phyloP scores from a whole-genome alignment of 2,888 invertebrate genomes.

The Malachius bipustulatus region DNA sequence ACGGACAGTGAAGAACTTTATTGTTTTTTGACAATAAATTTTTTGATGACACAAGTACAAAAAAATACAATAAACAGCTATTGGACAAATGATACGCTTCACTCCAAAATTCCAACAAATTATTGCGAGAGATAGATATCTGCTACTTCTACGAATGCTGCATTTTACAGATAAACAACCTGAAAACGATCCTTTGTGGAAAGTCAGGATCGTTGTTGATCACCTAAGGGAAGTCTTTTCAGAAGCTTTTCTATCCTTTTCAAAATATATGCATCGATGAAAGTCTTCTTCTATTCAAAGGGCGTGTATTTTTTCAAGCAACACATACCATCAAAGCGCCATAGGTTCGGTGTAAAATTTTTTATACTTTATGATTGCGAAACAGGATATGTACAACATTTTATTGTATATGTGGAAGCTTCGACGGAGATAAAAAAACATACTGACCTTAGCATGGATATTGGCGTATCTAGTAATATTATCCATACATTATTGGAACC shows the following conservation, averaged over 20 bases:
- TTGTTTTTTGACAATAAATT: too few species aligned
- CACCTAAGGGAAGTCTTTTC: conserved; percentile 8
- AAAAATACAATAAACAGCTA: too few species aligned
- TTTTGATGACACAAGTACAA: too few species aligned
- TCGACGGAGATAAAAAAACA: conserved; percentile 13
- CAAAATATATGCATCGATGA: conserved; percentile 15
- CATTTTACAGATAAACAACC: conserved; percentile 2
- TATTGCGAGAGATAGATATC: too few species aligned
- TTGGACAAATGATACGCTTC: too few species aligned
- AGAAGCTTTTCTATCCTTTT: conserved; percentile 9
- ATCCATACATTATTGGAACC: conserved; percentile 17
- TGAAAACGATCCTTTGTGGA: not conserved
- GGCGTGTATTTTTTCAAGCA: conserved; percentile 15
- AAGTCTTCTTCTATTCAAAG: conserved; percentile 15
- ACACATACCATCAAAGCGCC: conserved; percentile 14
- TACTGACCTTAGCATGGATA: conserved; percentile 5
- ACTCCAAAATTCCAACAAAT: too few species aligned
- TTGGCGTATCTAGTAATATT: conserved; percentile 18
- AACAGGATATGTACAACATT: conserved; percentile 20
- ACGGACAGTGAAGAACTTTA: too few species aligned
- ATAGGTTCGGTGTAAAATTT: conserved; percentile 9
- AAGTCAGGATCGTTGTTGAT: conserved; percentile 1
- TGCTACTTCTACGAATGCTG: not conserved
- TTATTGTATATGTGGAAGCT: conserved; percentile 19
- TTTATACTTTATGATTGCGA: conserved; percentile 13